Evolutionary conservation across 2,113 vertebrate genomes (phyloP).

Genomic region (Elephas maximus): DNA sequence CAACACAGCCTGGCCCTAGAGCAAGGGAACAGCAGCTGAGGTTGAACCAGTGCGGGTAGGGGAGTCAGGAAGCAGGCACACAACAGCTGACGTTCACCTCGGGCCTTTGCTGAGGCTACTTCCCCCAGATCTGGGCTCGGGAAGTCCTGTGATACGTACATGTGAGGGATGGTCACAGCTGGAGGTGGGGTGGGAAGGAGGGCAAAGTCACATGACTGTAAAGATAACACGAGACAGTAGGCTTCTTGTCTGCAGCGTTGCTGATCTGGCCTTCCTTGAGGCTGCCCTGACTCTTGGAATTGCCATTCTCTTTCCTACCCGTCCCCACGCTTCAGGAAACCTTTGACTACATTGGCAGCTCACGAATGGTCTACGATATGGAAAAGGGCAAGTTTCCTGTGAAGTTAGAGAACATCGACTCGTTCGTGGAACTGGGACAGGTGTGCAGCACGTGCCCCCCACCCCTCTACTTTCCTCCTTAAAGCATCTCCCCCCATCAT

Average conservation of each 20-base stretch:
- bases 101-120: slow-evolving; percentile 41
- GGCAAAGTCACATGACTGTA: neutral
- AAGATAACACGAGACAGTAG: neutral
- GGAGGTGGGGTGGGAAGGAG: neutral
- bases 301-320: neutral
- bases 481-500: neutral
- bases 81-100: slow-evolving; percentile 81
- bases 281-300: neutral
- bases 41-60: neutral
- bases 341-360: slow-evolving; percentile 99
- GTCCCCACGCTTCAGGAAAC: slow-evolving; percentile 89
- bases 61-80: neutral
- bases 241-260: neutral
- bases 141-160: neutral
- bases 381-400: slow-evolving; percentile 88
- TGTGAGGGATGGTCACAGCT: slow-evolving; percentile 3
- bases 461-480: neutral
- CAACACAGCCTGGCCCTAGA: slow-evolving; percentile 10
- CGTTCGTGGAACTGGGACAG: slow-evolving; percentile 90
- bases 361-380: slow-evolving; percentile 94
- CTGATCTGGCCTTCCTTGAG: neutral
- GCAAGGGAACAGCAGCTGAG: slow-evolving; percentile 45
- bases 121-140: slow-evolving; percentile 32
- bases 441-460: slow-evolving; percentile 64
- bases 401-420: slow-evolving; percentile 86